These are phyloP conservation scores for Psittacara wagleri DNA, from an alignment of 2,113 vertebrate species.

Conservation along the genomic window DNA sequence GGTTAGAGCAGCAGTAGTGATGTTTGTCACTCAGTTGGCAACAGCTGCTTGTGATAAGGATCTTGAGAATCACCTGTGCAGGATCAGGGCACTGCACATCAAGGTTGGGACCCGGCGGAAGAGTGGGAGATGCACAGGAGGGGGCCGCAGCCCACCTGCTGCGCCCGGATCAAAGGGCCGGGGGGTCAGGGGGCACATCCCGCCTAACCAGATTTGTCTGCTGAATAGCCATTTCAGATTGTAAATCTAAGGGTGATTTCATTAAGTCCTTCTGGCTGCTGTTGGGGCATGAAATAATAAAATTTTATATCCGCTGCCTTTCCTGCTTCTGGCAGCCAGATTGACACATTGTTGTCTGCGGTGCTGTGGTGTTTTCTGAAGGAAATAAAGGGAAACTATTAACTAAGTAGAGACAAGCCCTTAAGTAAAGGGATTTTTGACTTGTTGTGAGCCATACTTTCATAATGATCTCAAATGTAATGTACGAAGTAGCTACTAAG, in stretches of 20 bases:
- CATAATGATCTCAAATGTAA: background rate
- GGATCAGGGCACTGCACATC: constrained; percentile 58
- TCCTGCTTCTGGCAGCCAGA: constrained; percentile 78
- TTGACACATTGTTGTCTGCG: constrained; percentile 66
- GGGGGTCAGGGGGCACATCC: constrained; percentile 77
- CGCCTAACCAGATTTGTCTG: constrained; percentile 78
- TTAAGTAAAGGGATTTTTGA: constrained; percentile 1
- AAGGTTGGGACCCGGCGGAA: constrained; percentile 65
- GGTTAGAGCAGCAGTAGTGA: background rate
- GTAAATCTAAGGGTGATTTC: constrained; percentile 83
- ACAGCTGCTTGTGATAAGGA: constrained; percentile 74
- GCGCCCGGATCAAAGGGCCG: constrained; percentile 77
- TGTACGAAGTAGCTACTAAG: background rate
- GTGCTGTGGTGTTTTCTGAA: constrained; percentile 29
- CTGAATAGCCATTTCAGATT: constrained; percentile 81
- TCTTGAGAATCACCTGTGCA: constrained; percentile 72
- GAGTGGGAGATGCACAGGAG: constrained; percentile 72
- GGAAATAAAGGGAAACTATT: constrained; percentile 54
- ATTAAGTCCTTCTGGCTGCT: constrained; percentile 83
- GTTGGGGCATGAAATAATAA: constrained; percentile 82
- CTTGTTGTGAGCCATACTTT: background rate
- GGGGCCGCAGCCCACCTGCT: constrained; percentile 79
- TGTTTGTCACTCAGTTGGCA: constrained; percentile 55
- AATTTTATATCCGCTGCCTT: constrained; percentile 80
- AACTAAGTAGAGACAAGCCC: constrained; percentile 3